phyloP scores from a whole-genome alignment of 2,113 vertebrate species.

The Shinisaurus crocodilurus region DNA sequence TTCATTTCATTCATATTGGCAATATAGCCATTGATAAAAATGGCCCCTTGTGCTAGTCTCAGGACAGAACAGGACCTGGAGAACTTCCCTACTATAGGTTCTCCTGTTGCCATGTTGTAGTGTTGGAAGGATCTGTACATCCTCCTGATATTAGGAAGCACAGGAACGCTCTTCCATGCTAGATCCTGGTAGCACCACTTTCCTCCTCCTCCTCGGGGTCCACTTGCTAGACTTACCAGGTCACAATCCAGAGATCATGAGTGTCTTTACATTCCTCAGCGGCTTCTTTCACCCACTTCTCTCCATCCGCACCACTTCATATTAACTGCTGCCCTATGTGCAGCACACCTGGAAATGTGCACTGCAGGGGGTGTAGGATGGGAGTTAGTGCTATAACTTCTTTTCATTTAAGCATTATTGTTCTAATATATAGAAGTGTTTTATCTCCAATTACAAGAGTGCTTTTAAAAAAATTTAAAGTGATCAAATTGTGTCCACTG shows the following conservation, averaged over 20 bases:
- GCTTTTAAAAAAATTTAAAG: background rate
- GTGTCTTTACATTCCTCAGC: background rate
- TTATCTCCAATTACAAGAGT: background rate
- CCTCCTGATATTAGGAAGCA: background rate
- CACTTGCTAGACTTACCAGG: background rate
- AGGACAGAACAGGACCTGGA: background rate
- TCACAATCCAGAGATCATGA: background rate
- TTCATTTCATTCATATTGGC: background rate
- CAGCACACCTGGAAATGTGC: too few species aligned
- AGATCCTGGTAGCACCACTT: background rate
- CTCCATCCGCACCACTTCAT: too few species aligned
- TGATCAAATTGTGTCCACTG: background rate
- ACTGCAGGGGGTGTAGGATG: background rate
- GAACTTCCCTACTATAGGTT: background rate
- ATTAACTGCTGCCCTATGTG: background rate
- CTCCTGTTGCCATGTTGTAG: too few species aligned
- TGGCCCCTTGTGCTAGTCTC: background rate
- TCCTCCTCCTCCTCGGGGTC: background rate
- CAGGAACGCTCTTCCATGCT: background rate
- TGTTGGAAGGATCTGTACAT: background rate
- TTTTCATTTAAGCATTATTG: background rate
- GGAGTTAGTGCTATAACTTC: background rate
- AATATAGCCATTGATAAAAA: background rate
- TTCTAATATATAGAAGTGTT: background rate
- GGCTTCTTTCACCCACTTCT: background rate